Evolutionary conservation across 1,140 invertebrate genomes (phyloP).

Genomic region (Scaptomyza hsui): DNA sequence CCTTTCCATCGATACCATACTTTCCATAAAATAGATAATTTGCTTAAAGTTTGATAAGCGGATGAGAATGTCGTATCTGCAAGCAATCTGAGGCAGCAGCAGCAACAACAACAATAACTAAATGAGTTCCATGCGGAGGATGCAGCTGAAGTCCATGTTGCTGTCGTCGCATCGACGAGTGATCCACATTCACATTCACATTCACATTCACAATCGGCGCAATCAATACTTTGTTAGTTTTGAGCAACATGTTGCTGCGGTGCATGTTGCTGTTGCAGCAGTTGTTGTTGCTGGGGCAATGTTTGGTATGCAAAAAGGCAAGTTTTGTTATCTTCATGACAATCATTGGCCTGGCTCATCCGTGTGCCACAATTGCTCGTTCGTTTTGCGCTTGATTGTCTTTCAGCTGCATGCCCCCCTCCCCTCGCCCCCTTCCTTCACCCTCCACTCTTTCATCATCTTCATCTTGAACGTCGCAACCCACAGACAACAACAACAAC

Average conservation of each 20-base stretch:
- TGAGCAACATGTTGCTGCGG: conserved; percentile 78
- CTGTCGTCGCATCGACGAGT: conserved; percentile 71
- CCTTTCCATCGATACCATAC: no score
- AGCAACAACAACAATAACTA: conserved; percentile 73
- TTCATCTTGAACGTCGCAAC: conserved; percentile 17
- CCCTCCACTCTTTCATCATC: background rate
- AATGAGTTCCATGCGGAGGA: conserved; percentile 72
- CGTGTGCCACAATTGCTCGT: conserved; percentile 81
- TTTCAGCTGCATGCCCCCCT: conserved; percentile 44
- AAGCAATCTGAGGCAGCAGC: conserved; percentile 39
- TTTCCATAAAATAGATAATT: no score
- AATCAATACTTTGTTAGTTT: conserved; percentile 82
- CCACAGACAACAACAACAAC: conserved; percentile 16
- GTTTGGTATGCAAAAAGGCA: conserved; percentile 82
- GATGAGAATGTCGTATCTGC: conserved; percentile 75
- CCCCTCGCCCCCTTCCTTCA: background rate
- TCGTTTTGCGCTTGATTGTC: conserved; percentile 81
- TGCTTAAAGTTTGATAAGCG: conserved; percentile 82
- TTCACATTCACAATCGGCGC: conserved; percentile 77
- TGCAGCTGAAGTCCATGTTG: conserved; percentile 61
- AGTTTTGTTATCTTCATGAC: conserved; percentile 81
- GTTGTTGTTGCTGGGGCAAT: conserved; percentile 52
- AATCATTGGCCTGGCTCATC: conserved; percentile 77
- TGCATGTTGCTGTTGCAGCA: conserved; percentile 41
- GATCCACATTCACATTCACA: conserved; percentile 79